phyloP scores from a whole-genome alignment of 2,113 vertebrate genomes.

The Cervus canadensis region DNA sequence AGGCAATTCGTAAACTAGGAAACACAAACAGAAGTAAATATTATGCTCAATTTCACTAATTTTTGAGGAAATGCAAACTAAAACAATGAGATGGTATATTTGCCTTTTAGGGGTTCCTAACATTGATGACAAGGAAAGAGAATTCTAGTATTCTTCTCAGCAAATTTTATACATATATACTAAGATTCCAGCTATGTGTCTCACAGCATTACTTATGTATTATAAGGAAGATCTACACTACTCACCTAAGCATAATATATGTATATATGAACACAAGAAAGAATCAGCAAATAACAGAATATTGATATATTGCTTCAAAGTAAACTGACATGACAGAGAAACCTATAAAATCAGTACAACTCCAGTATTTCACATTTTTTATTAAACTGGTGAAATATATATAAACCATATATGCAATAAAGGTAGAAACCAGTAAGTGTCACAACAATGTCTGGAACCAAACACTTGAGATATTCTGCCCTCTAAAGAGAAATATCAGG shows the following conservation, averaged over 20 bases:
- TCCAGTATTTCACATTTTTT: constrained; percentile 9
- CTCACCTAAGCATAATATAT: background rate
- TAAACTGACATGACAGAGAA: background rate
- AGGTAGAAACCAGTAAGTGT: constrained; percentile 44
- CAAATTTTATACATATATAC: background rate
- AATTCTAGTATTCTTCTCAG: background rate
- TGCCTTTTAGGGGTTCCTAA: background rate
- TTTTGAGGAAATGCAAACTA: background rate
- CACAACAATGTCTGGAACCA: constrained; percentile 16
- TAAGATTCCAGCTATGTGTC: background rate
- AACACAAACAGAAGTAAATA: background rate
- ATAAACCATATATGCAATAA: constrained; percentile 16
- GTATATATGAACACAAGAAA: background rate
- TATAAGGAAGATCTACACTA: background rate
- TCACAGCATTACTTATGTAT: background rate
- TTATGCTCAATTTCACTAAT: background rate
- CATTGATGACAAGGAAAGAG: background rate
- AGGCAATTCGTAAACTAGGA: background rate
- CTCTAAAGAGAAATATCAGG: constrained; percentile 50
- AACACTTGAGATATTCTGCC: constrained; percentile 49
- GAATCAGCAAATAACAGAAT: background rate
- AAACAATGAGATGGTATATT: background rate
- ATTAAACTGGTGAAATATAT: background rate
- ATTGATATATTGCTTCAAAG: background rate
- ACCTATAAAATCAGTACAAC: background rate